Evolutionary conservation across 2,888 invertebrate genomes (phyloP), one percentile per base, ranked within the genome.

Genomic region (Empis livida): DNA sequence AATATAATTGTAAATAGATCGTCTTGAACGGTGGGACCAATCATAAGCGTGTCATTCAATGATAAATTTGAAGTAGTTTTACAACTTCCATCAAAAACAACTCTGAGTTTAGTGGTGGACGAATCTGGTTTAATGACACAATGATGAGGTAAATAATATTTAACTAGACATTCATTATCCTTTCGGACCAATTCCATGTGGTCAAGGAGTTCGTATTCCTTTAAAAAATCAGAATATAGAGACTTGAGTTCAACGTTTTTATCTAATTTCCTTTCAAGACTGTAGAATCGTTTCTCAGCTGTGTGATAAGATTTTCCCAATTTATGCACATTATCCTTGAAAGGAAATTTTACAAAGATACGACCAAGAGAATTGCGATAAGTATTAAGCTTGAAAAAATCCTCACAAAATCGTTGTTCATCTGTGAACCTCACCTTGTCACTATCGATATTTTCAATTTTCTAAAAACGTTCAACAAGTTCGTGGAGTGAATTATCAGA

Each of bases 81-180:
- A 2, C 17, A 14, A 14, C 42, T 50, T 30, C 41, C 52, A 16
- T 48, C 43, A 16, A 48, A 48, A 2, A 48, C 48, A 13, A 48
- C 44, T 10, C 44, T 16, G 6, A 48, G 14, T 30, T 48, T 48
- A 10, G 44, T 44, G 1, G 40, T 44, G 10, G 35, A 20, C 35
- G 46, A 51, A 3, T 20, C 14, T 40, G 43, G 43, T 31, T 49
- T 47, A 13, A 55, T 39, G 10, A 53, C 49, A 11, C 47, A 48
- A 43, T 54, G 54, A 47, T 55, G 54, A 6, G 53, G 53, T 17
- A 55, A 23, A 46, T 45, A 54, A 31, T 50, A 53, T 11, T 41
- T 20, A 4, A 32, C 32, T 32, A 13, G 9, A 32, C 13, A 10
- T 32, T 13, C 13, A 3, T 13, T 32, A 32, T 32, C 9, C 13